Base-by-base conservation (phyloP, 1,140 invertebrate genomes). In the Bombus impatiens region DNA sequence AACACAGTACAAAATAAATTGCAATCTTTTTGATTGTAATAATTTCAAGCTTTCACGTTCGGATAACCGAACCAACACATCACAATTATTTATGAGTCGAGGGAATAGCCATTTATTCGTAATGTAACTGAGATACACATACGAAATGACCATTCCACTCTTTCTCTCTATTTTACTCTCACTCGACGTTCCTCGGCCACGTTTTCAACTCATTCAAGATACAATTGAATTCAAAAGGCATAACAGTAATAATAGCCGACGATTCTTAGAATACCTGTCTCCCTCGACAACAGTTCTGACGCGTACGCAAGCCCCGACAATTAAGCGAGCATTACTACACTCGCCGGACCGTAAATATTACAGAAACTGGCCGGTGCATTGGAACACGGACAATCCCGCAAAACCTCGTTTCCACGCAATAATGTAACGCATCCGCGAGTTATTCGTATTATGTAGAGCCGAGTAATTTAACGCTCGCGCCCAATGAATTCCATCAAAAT, bases 391-490 rank as follows among this genome's bases (percentile, higher is more conserved):
- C 42, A 77, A 65, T 35, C 25, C 42, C 22, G n/a, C 71, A n/a
- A n/a, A 76, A 25, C 12, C n/a, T n/a, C 10, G 40, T 25, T 37
- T 67, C 42, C 35, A 32, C 78, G 44, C 53, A 77, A 78, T 70
- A 84, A 78, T 68, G 74, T 65, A 68, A 78, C 40, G 35, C 44
- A 18, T 28, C 32, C 35, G 35, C 22, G 35, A 78, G 44, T 77
- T 84, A 84, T 78, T 84, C 82, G 65, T 42, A 57, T 84, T 68
- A 77, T 53, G 28, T 40, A 44, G 80, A 44, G 53, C 59, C n/a
- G 71, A 42, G 59, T 67, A 82, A 83, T 67, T 67, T 44, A 42
- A 44, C 25, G n/a, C n/a, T n/a, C 42, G 22, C 59, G 8, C 13
- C n/a, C 9, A 37, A 40, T 62, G 57, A 76, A 78, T 84, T 44